Base-by-base conservation (phyloP, 2,797 vertebrate genomes). In the Apogon talboti region DNA sequence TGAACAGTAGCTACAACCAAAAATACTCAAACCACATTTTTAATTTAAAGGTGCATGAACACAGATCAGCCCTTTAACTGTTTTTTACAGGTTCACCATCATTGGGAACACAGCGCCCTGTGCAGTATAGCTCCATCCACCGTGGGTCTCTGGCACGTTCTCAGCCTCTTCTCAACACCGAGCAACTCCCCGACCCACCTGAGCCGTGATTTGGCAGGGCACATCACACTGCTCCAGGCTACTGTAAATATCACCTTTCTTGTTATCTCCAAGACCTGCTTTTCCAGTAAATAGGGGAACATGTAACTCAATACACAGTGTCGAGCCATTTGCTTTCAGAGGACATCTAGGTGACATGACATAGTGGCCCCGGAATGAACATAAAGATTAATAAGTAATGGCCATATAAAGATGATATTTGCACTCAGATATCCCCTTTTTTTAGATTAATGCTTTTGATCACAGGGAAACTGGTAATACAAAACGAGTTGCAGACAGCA, bases 361-460 rank as follows among this genome's bases (percentile, higher is more conserved):
- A 90, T 90, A 87, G 90, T 82, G 87, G 87, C 88, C 86, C 72
- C 78, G 66, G 89, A 91, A 89, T 85, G 90, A 92, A 88, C 87
- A 91, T 86, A 84, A 88, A 81, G 87, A 94, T 93, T 87, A 93
- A 94, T 94, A 93, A 94, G 88, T 94, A 93, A 94, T 94, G 92
- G 85, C 81, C 79, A 63, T 78, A 85, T 81, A 86, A 87, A 89
- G 92, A 92, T 91, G 89, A 92, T 93, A 90, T 92, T 92, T 88
- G 87, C 82, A 87, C 88, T 89, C 87, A 43, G 71, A 87, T 89
- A 75, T 83, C 79, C 21, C 53, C 72, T 64, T 79, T 81, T 81
- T 91, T 83, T 87, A 82, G 85, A 85, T 87, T 57, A 85, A 85
- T 84, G 84, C 67, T 63, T 87, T 86, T 90, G 91, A 91, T 92